Evolutionary conservation across 2,888 invertebrate species (phyloP).

Genomic region (Listrodromus nycthemerus): DNA sequence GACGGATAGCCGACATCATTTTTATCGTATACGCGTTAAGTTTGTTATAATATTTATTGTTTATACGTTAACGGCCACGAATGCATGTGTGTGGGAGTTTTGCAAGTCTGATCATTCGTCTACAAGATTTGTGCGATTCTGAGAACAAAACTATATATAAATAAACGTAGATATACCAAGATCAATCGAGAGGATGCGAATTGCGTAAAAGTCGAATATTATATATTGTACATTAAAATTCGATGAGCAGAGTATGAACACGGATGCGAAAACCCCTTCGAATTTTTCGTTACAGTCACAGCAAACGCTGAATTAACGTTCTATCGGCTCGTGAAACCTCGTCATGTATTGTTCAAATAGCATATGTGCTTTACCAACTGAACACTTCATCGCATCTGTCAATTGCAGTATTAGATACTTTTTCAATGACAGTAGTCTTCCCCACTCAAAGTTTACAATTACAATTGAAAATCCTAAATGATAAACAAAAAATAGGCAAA

Average conservation of each 20-base stretch:
- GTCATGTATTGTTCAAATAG: conserved; percentile 13
- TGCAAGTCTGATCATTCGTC: conserved; percentile 17
- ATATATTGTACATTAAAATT: conserved; percentile 12
- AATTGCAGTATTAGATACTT: conserved; percentile 36
- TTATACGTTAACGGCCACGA: conserved; percentile 65
- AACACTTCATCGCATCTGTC: conserved; percentile 7
- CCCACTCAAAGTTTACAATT: conserved; percentile 24
- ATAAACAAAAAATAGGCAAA: not conserved
- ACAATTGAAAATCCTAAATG: not conserved
- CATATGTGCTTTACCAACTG: not conserved
- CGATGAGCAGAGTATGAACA: not conserved
- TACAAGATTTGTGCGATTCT: conserved; percentile 6
- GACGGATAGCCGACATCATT: conserved; percentile 48
- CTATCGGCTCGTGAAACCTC: not conserved
- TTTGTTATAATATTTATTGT: conserved; percentile 75
- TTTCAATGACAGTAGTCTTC: conserved; percentile 35
- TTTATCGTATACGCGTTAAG: conserved; percentile 63
- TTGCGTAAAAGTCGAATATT: not conserved
- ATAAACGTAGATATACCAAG: conserved; percentile 1
- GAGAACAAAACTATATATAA: conserved; percentile 13
- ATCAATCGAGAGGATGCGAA: conserved; percentile 7
- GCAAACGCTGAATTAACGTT: conserved; percentile 16
- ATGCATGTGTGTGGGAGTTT: conserved; percentile 37
- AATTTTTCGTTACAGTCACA: not conserved
- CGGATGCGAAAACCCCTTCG: not conserved